These are phyloP conservation scores for Tylochromis polylepis DNA, from an alignment of 2,113 vertebrate species.

Conservation along the genomic window DNA sequence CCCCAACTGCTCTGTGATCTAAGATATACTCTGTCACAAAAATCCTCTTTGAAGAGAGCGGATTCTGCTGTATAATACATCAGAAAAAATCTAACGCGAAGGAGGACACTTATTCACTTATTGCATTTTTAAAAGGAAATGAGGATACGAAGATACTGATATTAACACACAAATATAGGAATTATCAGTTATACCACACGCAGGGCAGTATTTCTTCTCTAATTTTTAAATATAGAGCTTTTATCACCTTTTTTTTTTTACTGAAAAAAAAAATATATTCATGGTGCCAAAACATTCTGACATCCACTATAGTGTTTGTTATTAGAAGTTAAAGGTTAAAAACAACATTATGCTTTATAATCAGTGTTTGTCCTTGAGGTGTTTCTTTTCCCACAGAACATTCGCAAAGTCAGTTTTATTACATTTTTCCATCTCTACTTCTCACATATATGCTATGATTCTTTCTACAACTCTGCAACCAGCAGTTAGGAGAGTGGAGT, in stretches of 20 bases:
- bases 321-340: not conserved
- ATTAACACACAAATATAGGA: not conserved
- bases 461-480: not conserved
- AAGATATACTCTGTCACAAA: not conserved
- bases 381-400: not conserved
- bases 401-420: not conserved
- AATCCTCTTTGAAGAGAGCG: conserved; percentile 1
- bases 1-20: not conserved
- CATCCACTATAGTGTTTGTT: not conserved
- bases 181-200: not conserved
- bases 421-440: not conserved
- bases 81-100: not conserved
- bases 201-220: too few species aligned
- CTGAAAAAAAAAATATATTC: not conserved
- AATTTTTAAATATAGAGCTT: not conserved
- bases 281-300: not conserved
- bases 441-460: not conserved
- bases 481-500: not conserved
- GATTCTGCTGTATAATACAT: not conserved
- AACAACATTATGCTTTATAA: not conserved
- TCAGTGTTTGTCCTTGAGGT: not conserved
- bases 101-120: not conserved
- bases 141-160: not conserved
- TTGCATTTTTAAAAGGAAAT: not conserved
- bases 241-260: not conserved